Base-by-base conservation (phyloP, 1,140 invertebrate genomes). In the Neotoxoptera formosana region DNA sequence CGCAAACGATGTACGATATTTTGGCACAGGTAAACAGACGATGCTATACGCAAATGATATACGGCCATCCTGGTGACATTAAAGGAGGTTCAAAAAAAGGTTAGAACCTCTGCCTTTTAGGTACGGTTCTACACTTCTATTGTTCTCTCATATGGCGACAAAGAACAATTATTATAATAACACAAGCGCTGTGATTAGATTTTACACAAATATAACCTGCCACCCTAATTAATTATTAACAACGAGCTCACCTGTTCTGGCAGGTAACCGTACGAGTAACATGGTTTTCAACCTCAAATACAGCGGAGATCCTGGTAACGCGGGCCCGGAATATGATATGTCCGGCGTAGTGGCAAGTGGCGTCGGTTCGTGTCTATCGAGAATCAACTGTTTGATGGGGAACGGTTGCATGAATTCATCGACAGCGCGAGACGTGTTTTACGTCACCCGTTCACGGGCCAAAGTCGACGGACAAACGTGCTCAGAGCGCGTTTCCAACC, bases 231-330 rank as follows among this genome's bases (percentile, higher is more conserved):
- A 53, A 53, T 30, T 30, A 67, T 67, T 67, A 67, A 67, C 4
- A 76, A 76, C 30, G 3, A 1, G 30, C 14, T n/a, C 0, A 34
- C 6, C 14, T 76, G 30, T 90, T 89, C 9, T 34, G 7, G n/a
- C 56, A 93, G 84, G 93, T 90, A 93, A 93, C 34, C 84, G 53
- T 67, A 76, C 53, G 7, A 93, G 56, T 48, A 45, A 89, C 25
- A 51, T 88, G 34, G 53, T 36, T 11, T 67, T 76, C 30, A 76
- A 47, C 8, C 60, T 93, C 23, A 30, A 60, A 25, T 93, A 93
- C 41, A 76, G 86, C 30, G 93, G 84, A 1, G 87, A 93, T 30
- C 53, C 93, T 45, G 93, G 91, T 45, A 30, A 86, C 14, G 20
- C 3, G 9, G 91, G 91, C n/a, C 91, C 91, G 0, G 48, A 93